Base-by-base conservation (phyloP, 1,140 invertebrate species). In the Calliopsis andreniformis region DNA sequence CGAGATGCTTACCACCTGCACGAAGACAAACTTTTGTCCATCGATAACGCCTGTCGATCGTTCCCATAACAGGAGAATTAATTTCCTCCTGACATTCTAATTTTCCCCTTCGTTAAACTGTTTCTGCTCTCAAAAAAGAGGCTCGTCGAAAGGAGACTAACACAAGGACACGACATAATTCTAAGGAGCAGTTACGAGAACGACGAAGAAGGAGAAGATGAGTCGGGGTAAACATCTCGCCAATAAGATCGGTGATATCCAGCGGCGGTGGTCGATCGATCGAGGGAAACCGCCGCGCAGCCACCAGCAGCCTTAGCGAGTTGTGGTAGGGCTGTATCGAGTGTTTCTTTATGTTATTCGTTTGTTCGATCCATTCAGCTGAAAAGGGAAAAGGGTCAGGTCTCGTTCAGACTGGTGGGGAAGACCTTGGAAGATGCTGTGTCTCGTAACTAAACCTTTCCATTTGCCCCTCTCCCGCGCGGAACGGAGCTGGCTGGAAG, bases 401-500 rank as follows among this genome's bases (percentile, higher is more conserved):
- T 62, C 69, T 61, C 30, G 56, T 32, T 25, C 4, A 3, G 45
- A 28, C 16, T 28, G 28, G 30, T 28, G 62, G 62, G 68, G 47
- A 49, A 64, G 79, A 77, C 79, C 79, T 84, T 83, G 85, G 62
- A 79, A 43, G 75, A 59, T 76, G 77, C 79, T 77, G 64, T 69
- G 76, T 86, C 83, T 83, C 82, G 76, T 85, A 83, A 85, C 79
- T 56, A 71, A 86, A 86, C 83, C 84, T 86, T 87, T 84, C 81
- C 78, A 75, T 85, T 85, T 82, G 79, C 73, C 71, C 83, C 75
- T 64, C 45, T 53, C 30, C 25, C 5, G 16, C 23, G 32, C 39
- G 35, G 23, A 28, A 23, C 42, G 23, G 20, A 32, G 49, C 20
- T 35, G 49, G 28, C 25, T 3, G 53, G 28, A 68, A 47, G 16